phyloP scores from a whole-genome alignment of 2,113 vertebrate genomes.

The Nycticryphes semicollaris region DNA sequence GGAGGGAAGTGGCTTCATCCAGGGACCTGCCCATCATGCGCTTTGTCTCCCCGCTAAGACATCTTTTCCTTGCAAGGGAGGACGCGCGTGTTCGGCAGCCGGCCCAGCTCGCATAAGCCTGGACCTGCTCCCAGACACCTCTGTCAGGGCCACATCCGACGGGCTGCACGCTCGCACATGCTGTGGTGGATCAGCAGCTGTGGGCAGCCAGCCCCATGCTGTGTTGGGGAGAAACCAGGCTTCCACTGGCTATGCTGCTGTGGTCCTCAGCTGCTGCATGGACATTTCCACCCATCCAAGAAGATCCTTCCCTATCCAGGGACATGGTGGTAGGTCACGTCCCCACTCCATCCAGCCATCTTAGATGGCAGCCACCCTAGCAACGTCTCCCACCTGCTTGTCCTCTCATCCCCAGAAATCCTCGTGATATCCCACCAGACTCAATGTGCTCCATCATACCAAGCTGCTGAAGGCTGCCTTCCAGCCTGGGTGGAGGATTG shows the following conservation, averaged over 20 bases:
- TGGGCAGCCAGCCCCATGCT: neutral
- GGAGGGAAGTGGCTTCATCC: constrained; percentile 15
- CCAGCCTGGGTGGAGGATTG: neutral
- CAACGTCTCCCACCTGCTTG: neutral
- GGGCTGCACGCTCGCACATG: neutral
- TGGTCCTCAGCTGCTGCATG: neutral
- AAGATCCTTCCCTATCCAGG: neutral
- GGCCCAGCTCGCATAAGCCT: neutral
- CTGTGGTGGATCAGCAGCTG: neutral
- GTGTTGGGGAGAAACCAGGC: neutral
- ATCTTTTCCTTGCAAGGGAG: neutral
- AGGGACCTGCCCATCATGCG: neutral
- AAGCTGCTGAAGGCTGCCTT: neutral
- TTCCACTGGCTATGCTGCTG: accelerated
- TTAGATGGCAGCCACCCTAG: neutral
- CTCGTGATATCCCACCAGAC: neutral
- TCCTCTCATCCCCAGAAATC: neutral
- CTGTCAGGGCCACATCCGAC: neutral
- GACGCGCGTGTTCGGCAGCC: constrained; percentile 1
- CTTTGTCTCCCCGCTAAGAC: neutral
- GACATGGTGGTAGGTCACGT: accelerated
- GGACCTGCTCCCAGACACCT: constrained; percentile 50
- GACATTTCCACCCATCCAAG: neutral
- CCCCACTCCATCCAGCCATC: neutral
- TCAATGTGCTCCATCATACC: accelerated